A percentile compares a stretch with the other conserved stretches of the same genome.
These are phyloP conservation scores for Andrena fulva DNA, from an alignment of 2,888 invertebrate species.

Conservation along the genomic window DNA sequence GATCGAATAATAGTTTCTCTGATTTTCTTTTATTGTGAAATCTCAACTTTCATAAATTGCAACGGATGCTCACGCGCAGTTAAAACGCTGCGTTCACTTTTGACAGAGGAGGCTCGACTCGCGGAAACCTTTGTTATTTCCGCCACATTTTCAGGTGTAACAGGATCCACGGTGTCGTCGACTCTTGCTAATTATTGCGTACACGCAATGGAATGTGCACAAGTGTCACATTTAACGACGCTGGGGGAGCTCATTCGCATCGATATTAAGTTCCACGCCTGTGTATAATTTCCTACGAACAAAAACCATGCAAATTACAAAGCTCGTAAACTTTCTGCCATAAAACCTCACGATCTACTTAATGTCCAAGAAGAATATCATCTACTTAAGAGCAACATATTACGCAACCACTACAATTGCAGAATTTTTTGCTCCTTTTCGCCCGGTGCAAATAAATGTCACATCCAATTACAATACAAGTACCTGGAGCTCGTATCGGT, in stretches of 20 bases:
- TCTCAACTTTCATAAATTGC: constrained; percentile 6
- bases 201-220: constrained; percentile 40
- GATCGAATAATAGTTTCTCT: background rate
- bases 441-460: background rate
- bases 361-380: no score
- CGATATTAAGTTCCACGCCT: background rate
- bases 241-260: background rate
- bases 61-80: constrained; percentile 6
- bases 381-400: no score
- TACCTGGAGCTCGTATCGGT: no score
- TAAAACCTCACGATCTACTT: no score
- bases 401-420: no score
- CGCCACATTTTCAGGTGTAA: constrained; percentile 39
- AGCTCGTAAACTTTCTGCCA: no score
- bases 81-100: constrained; percentile 26
- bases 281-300: background rate
- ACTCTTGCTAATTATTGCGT: constrained; percentile 31
- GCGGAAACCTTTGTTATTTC: constrained; percentile 10
- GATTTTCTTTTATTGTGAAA: constrained; percentile 21
- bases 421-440: background rate
- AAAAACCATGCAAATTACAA: no score
- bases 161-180: constrained; percentile 31
- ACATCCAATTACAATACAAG: background rate
- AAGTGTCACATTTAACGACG: constrained; percentile 14
- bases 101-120: background rate